Evolutionary conservation across 2,888 invertebrate species (phyloP), one percentile per base, ranked within the genome.

Genomic region (Hetaerina titia): DNA sequence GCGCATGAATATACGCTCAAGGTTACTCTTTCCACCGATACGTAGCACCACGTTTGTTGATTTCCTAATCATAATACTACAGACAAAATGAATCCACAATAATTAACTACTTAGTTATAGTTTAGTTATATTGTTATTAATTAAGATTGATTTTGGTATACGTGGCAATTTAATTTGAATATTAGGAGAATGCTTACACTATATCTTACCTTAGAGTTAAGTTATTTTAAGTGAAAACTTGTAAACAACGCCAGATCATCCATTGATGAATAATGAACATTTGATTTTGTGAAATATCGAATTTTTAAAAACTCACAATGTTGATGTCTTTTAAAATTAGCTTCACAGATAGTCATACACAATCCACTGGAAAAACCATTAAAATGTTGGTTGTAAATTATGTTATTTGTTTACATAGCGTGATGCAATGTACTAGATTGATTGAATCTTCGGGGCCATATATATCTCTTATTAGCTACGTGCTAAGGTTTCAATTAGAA

Each of bases 1-100:
- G 95, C 95, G 95, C 89, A 95, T 89, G 95, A 69, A 95, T 95
- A 90, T 90, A 88, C 88, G 63, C 95, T 95, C 95, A 95, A 95
- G 95, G 95, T 95, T 95, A 95, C 95, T 95, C 92, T 92, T 92
- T 92, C 92, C 92, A n/a, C 92, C 63, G 92, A 92, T 56, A 92
- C 69, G 92, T 92, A 92, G 92, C 69, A 74, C 69, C 69, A 92
- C 92, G 92, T 64, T 92, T 92, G 92, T 92, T 92, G 92, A 92
- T 92, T 92, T 92, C 92, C 69, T 57, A 92, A 92, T 92, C 92
- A 22, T 92, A 56, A 69, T 92, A 92, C 92, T 92, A 92, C 69
- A 11, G 56, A 25, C 45, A 92, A 92, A 92, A 92, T 92, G 92
- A 92, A 56, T 45, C 45, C 69, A 69, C 57, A 22, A 81, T 81